phyloP scores from a whole-genome alignment of 2,797 vertebrate species.

The Pachyuromys duprasi region DNA sequence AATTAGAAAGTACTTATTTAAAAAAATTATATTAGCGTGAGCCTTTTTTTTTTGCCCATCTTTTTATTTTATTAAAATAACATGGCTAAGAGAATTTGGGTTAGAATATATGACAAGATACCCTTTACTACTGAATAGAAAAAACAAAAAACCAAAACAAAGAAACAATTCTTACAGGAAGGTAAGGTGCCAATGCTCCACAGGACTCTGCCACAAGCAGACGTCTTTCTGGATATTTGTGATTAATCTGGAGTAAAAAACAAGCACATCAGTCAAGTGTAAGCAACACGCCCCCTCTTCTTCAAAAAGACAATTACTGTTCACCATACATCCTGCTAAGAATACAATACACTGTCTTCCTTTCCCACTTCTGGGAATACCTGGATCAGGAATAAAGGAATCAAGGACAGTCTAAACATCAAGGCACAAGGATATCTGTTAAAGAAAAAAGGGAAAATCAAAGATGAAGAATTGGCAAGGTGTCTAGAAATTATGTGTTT shows the following conservation, averaged over 20 bases:
- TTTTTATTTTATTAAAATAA: slow-evolving; percentile 44
- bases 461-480: slow-evolving; percentile 44
- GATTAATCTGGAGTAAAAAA: slow-evolving; percentile 93
- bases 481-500: background rate
- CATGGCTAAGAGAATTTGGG: background rate
- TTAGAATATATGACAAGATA: background rate
- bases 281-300: slow-evolving; percentile 31
- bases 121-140: background rate
- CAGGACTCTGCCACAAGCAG: slow-evolving; percentile 98
- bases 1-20: background rate
- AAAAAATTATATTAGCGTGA: background rate
- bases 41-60: background rate
- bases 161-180: slow-evolving; percentile 93
- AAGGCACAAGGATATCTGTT: slow-evolving; percentile 40
- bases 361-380: slow-evolving; percentile 53
- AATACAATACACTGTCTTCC: slow-evolving; percentile 43
- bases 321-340: slow-evolving; percentile 52
- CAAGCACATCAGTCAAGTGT: slow-evolving; percentile 45
- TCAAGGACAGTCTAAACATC: slow-evolving; percentile 24
- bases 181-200: slow-evolving; percentile 97
- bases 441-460: slow-evolving; percentile 51
- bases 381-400: slow-evolving; percentile 58
- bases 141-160: background rate
- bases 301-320: slow-evolving; percentile 46
- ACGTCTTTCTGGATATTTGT: slow-evolving; percentile 99